These are phyloP conservation scores for Avahi laniger DNA, from an alignment of 2,797 vertebrate genomes.

Conservation along the genomic window DNA sequence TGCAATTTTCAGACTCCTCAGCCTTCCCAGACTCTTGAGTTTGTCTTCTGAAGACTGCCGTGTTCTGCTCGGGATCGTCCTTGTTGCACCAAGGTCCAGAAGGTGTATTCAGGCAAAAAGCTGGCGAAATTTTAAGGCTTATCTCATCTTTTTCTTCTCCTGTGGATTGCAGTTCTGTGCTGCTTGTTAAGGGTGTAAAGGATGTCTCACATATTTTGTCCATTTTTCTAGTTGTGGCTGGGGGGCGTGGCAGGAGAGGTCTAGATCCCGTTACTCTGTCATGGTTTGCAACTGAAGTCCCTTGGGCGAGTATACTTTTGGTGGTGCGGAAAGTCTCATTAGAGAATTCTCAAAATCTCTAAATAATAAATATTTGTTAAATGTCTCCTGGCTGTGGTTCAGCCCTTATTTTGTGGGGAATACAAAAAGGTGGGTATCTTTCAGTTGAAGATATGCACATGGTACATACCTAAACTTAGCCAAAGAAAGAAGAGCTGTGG, in stretches of 20 bases:
- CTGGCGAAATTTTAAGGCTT: background rate
- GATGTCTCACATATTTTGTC: background rate
- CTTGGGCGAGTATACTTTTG: background rate
- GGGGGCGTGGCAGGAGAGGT: background rate
- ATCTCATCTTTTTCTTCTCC: background rate
- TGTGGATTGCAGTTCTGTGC: background rate
- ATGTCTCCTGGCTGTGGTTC: background rate
- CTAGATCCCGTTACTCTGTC: background rate
- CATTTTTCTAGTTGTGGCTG: background rate
- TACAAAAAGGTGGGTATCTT: background rate
- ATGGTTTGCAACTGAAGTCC: background rate
- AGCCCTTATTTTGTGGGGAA: background rate
- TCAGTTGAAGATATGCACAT: background rate
- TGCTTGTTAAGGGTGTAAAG: background rate
- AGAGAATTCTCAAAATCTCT: background rate
- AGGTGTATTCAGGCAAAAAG: background rate
- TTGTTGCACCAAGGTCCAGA: background rate
- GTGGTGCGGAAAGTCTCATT: background rate
- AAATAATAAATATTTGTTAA: background rate
- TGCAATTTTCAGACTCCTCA: background rate
- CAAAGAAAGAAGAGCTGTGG: background rate
- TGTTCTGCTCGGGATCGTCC: background rate
- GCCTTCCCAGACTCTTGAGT: background rate
- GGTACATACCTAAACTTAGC: background rate
- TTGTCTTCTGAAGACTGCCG: background rate